Conservation (phyloP, 2,797 vertebrate species). For the Aeoliscus strigatus region DNA sequence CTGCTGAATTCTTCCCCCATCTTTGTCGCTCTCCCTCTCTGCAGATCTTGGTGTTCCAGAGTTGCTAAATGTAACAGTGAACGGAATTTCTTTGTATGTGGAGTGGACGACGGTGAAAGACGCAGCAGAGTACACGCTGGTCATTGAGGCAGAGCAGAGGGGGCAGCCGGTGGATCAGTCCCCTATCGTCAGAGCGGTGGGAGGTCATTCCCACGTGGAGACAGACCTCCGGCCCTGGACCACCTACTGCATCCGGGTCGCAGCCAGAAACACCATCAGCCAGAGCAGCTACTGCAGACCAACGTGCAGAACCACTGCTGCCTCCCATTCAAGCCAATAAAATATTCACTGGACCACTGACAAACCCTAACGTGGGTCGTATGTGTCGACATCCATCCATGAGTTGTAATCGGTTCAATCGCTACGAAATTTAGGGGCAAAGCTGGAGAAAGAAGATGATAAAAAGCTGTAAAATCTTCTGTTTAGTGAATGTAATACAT, state of each 20-base stretch:
- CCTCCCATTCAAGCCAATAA: conserved; percentile 29
- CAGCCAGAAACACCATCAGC: conserved; percentile 48
- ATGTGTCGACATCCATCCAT: conserved; percentile 2
- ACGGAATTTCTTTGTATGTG: conserved; percentile 45
- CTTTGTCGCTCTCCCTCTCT: not conserved
- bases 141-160: conserved; percentile 40
- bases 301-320: conserved; percentile 48
- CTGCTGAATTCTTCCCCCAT: no score
- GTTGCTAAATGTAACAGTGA: conserved; percentile 15
- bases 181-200: conserved; percentile 18
- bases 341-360: conserved; percentile 34
- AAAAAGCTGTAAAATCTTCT: no score
- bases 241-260: conserved; percentile 63
- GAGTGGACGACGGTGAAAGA: conserved; percentile 55
- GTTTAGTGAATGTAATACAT: no score
- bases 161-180: conserved; percentile 1
- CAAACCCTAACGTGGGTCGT: conserved; percentile 10
- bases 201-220: conserved; percentile 32
- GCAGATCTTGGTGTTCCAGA: conserved; percentile 44
- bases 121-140: conserved; percentile 53
- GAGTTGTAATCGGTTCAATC: no score
- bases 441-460: no score
- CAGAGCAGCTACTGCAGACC: conserved; percentile 57
- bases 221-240: conserved; percentile 56
- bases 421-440: no score